phyloP scores from a whole-genome alignment of 2,888 invertebrate genomes.

The Myopa tessellatipennis region DNA sequence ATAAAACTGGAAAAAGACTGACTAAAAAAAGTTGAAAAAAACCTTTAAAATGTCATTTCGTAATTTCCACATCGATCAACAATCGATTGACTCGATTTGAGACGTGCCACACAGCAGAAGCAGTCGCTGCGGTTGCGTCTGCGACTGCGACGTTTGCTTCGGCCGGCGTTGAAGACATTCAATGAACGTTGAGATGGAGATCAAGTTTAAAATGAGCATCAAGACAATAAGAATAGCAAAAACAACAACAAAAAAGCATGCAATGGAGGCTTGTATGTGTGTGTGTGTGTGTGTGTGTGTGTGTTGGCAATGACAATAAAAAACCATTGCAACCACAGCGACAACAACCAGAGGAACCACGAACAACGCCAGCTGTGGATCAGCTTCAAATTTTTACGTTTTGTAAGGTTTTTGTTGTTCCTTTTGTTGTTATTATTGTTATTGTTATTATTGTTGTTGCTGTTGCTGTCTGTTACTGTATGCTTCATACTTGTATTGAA shows the following conservation, averaged over 20 bases:
- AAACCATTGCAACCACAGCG: slow-evolving; percentile 1
- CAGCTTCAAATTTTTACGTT: neutral
- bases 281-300: neutral
- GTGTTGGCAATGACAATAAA: slow-evolving; percentile 32
- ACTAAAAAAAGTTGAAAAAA: neutral
- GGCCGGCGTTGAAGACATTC: neutral
- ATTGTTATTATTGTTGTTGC: neutral
- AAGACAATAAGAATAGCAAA: neutral
- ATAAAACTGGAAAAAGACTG: too few relatives aligned
- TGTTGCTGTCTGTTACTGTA: neutral
- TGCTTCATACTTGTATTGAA: slow-evolving; percentile 13
- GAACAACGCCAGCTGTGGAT: neutral
- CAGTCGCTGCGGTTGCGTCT: neutral
- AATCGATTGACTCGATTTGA: slow-evolving; percentile 3
- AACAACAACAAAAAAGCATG: neutral
- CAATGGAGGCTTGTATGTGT: neutral
- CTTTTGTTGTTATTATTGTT: neutral
- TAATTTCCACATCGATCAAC: slow-evolving; percentile 32
- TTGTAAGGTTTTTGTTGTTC: neutral
- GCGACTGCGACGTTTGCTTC: neutral
- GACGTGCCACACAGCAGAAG: neutral
- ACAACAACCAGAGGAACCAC: slow-evolving; percentile 10
- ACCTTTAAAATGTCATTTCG: slow-evolving; percentile 31
- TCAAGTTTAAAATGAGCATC: slow-evolving; percentile 23
- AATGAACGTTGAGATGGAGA: neutral